Percentiles rank a stretch among this genome's conserved stretches.
These are phyloP conservation scores for Boleophthalmus pectinirostris DNA, from an alignment of 2,113 vertebrate genomes.

Conservation along the genomic window DNA sequence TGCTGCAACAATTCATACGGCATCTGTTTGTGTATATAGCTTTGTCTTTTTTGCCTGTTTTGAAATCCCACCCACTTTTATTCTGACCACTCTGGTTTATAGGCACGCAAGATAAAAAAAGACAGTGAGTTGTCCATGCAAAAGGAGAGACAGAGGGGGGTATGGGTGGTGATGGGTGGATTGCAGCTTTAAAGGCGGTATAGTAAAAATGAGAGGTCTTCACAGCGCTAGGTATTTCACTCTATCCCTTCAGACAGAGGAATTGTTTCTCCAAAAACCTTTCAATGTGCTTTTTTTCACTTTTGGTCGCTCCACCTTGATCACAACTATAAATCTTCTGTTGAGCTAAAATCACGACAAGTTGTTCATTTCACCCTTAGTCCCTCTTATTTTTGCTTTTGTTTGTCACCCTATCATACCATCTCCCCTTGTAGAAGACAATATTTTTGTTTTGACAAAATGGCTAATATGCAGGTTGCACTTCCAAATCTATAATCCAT, in stretches of 20 bases:
- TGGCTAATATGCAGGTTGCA: neutral
- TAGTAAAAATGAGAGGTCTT: slow-evolving; percentile 72
- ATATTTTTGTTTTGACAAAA: neutral
- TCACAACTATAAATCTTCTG: slow-evolving; percentile 23
- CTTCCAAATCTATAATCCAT: neutral
- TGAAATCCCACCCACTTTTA: slow-evolving; percentile 46
- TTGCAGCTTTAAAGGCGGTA: slow-evolving; percentile 27
- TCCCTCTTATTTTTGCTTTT: neutral
- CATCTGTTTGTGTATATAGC: neutral
- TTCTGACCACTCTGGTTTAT: slow-evolving; percentile 63
- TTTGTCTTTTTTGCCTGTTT: slow-evolving; percentile 32
- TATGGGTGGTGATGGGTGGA: slow-evolving; percentile 17
- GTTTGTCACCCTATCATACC: neutral
- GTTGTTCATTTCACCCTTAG: neutral
- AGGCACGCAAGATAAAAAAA: neutral
- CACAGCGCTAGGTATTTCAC: slow-evolving; percentile 65
- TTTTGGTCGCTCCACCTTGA: slow-evolving; percentile 62
- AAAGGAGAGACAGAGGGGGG: slow-evolving; percentile 29
- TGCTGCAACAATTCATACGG: neutral
- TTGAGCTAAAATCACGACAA: neutral
- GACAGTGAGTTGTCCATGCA: slow-evolving; percentile 51
- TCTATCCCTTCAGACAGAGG: slow-evolving; percentile 62
- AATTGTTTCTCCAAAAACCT: slow-evolving; percentile 49
- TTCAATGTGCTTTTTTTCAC: slow-evolving; percentile 63
- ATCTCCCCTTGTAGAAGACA: neutral